phyloP scores from a whole-genome alignment of 1,140 invertebrate genomes.

The Sminthurides bifidus region DNA sequence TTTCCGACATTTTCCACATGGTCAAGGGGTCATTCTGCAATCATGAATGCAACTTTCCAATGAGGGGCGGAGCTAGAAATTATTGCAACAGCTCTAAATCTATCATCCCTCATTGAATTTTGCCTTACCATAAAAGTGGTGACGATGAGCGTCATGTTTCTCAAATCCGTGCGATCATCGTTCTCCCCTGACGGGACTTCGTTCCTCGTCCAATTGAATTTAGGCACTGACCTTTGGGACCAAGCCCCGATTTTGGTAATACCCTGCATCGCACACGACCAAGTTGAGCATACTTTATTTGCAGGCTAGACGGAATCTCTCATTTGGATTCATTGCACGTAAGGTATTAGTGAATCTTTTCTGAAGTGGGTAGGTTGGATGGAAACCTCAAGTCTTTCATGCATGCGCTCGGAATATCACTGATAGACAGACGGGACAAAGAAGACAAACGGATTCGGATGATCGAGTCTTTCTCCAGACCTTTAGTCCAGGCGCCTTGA shows the following conservation, averaged over 20 bases:
- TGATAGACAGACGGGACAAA: too few relatives aligned
- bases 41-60: not conserved
- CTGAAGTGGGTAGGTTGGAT: too few relatives aligned
- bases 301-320: too few relatives aligned
- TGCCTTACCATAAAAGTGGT: constrained; percentile 70
- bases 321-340: too few relatives aligned
- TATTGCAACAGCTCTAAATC: not conserved
- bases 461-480: too few relatives aligned
- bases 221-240: constrained; percentile 72
- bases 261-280: too few relatives aligned
- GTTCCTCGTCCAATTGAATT: constrained; percentile 78
- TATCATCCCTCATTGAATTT: not conserved
- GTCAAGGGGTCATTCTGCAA: not conserved
- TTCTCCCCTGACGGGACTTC: constrained; percentile 64
- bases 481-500: too few relatives aligned
- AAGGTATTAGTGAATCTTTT: too few relatives aligned
- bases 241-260: constrained; percentile 76
- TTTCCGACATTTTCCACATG: constrained; percentile 8
- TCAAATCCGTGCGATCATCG: constrained; percentile 52
- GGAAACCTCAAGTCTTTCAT: too few relatives aligned
- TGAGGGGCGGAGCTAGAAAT: not conserved
- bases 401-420: too few relatives aligned
- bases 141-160: constrained; percentile 83
- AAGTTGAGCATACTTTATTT: too few relatives aligned
- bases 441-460: too few relatives aligned